These are phyloP conservation scores for Nicator chloris DNA, from an alignment of 2,113 vertebrate species.

Conservation along the genomic window DNA sequence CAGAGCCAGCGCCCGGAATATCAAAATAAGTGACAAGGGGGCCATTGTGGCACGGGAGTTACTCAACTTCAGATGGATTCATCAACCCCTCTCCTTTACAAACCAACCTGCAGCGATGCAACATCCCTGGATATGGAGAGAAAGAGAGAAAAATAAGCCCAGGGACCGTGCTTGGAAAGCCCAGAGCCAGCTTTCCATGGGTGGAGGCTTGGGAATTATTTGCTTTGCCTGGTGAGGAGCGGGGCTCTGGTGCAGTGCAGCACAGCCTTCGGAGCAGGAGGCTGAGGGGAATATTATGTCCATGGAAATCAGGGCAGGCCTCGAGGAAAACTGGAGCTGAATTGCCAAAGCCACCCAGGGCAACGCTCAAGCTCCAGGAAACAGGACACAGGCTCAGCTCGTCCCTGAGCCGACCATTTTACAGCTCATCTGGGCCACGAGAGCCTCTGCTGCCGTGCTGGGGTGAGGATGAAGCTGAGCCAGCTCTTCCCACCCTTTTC, in stretches of 20 bases:
- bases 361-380: neutral
- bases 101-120: neutral
- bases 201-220: neutral
- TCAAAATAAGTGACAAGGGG: conserved; percentile 51
- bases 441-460: neutral
- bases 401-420: neutral
- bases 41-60: conserved; percentile 13
- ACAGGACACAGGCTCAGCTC: neutral
- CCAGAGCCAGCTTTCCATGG: neutral
- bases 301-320: conserved; percentile 11
- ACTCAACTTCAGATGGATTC: conserved; percentile 22
- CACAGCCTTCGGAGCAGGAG: neutral
- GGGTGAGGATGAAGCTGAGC: neutral
- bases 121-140: neutral
- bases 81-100: neutral
- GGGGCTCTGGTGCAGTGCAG: neutral
- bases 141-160: neutral
- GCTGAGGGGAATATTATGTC: neutral
- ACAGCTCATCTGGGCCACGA: neutral
- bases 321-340: neutral
- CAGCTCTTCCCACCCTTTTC: neutral
- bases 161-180: fast-evolving
- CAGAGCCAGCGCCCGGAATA: conserved; percentile 51
- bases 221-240: neutral
- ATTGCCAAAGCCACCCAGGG: neutral